Base-by-base conservation (phyloP, 2,888 invertebrate genomes). In the Tribolium freemani region DNA sequence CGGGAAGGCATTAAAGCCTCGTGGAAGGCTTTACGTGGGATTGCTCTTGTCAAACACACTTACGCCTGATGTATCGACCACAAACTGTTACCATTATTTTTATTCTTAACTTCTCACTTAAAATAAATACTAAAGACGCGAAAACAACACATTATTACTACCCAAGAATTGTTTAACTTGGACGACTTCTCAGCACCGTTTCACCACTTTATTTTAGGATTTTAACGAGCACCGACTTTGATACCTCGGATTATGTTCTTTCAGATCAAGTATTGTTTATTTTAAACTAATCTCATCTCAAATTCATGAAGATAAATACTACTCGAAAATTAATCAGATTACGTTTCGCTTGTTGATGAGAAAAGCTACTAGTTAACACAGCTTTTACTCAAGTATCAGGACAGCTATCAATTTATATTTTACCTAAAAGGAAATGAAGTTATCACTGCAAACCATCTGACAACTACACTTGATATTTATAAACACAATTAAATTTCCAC, bases 41-140 rank as follows among this genome's bases (percentile, higher is more conserved):
- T 82, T 81, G 80, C 78, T 81, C 79, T 81, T 81, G 82, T 82
- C 82, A 82, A 82, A 82, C 81, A 80, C 80, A 81, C 80, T 82
- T 82, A 80, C 77, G 72, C 57, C 76, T 82, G 79, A 81, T 81
- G 78, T 80, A 82, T 82, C 82, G 82, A 80, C 81, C 81, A 79
- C 81, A 78, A 77, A 75, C 81, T 78, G 79, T 80, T 78, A 78
- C 75, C 78, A 74, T 78, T 76, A 69, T 74, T 68, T 70, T 68
- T 74, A 64, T 75, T 75, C 71, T 69, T 68, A 72, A 63, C 64
- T 64, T 73, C 45, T 51, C 54, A 73, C 53, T 72, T 69, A 63
- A 57, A 64, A 72, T 63, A 69, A 64, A 67, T 21, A 16, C 16
- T 16, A 16, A 1, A 56, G 20, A 31, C 11, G 26, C 44, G 31